Percentiles rank a stretch among this genome's conserved stretches.
Evolutionary conservation across 2,797 vertebrate genomes (phyloP).

Genomic region (Rallus crepitans): DNA sequence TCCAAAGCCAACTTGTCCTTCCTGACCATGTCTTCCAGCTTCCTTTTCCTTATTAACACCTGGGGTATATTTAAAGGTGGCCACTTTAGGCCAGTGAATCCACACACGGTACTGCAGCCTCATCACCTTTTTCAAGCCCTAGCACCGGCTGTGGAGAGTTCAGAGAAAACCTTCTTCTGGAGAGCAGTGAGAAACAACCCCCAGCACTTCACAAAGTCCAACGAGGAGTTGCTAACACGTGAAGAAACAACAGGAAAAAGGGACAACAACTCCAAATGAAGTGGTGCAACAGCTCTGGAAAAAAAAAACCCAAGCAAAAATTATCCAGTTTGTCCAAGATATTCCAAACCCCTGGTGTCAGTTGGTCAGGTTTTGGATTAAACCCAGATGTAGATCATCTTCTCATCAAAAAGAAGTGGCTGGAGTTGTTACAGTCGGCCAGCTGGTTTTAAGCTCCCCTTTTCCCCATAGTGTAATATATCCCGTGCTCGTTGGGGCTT

Average conservation of each 20-base stretch:
- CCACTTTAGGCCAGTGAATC: not conserved
- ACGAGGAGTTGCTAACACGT: not conserved
- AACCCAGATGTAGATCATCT: constrained; percentile 83
- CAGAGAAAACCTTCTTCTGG: not conserved
- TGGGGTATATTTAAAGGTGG: constrained; percentile 44
- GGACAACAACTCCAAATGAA: not conserved
- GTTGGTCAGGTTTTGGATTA: constrained; percentile 73
- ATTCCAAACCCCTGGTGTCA: not conserved
- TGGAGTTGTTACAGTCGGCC: constrained; percentile 61
- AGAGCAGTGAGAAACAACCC: not conserved
- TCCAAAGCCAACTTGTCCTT: constrained; percentile 31
- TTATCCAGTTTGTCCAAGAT: constrained; percentile 29
- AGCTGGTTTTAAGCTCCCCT: constrained; percentile 71
- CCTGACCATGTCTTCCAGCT: constrained; percentile 35
- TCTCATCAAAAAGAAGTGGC: constrained; percentile 77
- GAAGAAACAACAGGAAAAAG: not conserved
- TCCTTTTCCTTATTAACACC: constrained; percentile 17
- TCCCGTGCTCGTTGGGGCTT: constrained; percentile 24
- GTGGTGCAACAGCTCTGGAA: not conserved
- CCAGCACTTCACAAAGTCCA: not conserved
- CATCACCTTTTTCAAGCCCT: not conserved
- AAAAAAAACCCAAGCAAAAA: not conserved
- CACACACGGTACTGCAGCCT: not conserved
- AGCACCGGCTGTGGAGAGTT: rapidly evolving
- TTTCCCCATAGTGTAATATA: constrained; percentile 60